A percentile compares a stretch with the other conserved stretches of the same genome.
phyloP scores from a whole-genome alignment of 2,113 vertebrate species.

The Xenopus tropicalis region DNA sequence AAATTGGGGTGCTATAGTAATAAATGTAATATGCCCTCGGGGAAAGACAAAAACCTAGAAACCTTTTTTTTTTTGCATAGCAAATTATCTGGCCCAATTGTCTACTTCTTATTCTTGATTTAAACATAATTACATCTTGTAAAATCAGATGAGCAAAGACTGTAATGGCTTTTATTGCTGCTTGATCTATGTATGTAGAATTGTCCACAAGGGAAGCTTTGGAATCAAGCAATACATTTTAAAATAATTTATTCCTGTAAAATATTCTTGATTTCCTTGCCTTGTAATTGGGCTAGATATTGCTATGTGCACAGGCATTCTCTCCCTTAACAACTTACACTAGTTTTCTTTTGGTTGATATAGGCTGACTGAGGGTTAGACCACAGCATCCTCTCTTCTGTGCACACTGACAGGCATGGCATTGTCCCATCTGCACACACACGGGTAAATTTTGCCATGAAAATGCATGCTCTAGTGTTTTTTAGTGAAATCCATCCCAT shows the following conservation, averaged over 20 bases:
- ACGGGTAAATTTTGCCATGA: too few species aligned
- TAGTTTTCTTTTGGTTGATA: neutral
- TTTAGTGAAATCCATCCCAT: too few species aligned
- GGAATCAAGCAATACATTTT: neutral
- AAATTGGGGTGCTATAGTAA: too few species aligned
- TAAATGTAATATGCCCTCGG: too few species aligned
- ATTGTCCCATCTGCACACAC: too few species aligned
- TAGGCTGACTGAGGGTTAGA: neutral
- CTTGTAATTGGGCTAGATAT: neutral
- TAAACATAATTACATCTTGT: slow-evolving; percentile 1
- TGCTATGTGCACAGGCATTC: neutral
- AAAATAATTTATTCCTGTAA: neutral
- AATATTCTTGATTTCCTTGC: neutral
- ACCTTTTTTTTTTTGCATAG: too few species aligned
- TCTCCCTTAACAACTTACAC: neutral
- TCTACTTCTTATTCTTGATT: neutral
- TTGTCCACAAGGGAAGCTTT: slow-evolving; percentile 5
- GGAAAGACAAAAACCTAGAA: too few species aligned
- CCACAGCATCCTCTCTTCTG: too few species aligned
- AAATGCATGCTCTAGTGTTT: too few species aligned
- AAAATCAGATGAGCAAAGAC: neutral
- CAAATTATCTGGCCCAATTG: neutral
- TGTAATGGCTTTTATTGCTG: neutral
- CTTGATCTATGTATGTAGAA: neutral
- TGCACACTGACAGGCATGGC: too few species aligned